phyloP scores from a whole-genome alignment of 1,140 invertebrate genomes.

The Littorina saxatilis region DNA sequence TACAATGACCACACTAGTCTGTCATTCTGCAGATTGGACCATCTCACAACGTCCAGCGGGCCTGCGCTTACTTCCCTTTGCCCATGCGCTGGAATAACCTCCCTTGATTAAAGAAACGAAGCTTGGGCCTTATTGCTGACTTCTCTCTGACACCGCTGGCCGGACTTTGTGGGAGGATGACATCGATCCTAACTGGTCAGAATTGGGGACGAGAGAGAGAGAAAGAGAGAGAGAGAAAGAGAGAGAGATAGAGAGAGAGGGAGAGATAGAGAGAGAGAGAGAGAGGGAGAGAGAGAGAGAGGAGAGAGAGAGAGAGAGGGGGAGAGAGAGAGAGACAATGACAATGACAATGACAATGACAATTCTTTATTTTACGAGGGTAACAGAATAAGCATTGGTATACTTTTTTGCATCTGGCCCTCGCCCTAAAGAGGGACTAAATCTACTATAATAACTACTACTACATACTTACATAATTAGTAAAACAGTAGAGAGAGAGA shows the following conservation, averaged over 20 bases:
- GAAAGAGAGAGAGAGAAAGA: neutral
- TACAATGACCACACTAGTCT: too few relatives aligned
- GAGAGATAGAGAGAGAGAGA: too few relatives aligned
- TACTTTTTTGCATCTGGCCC: too few relatives aligned
- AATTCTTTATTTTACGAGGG: too few relatives aligned
- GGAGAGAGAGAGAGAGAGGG: slow-evolving; percentile 20
- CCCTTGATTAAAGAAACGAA: slow-evolving; percentile 13
- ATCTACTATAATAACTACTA: too few relatives aligned
- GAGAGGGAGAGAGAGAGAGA: neutral
- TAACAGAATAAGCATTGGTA: too few relatives aligned
- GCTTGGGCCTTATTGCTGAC: neutral
- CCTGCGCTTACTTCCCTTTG: neutral
- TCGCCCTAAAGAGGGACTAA: too few relatives aligned
- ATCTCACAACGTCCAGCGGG: too few relatives aligned
- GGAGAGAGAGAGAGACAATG: slow-evolving; percentile 18
- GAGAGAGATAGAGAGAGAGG: neutral
- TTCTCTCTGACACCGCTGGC: neutral
- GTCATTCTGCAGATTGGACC: too few relatives aligned
- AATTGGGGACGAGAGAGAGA: neutral
- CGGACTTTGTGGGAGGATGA: too few relatives aligned
- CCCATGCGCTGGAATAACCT: neutral
- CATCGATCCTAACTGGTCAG: neutral
- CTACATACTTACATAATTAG: too few relatives aligned
- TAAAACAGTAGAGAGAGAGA: neutral
- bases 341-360: neutral